phyloP scores from a whole-genome alignment of 2,113 vertebrate genomes.

The Mionectes macconnelli region DNA sequence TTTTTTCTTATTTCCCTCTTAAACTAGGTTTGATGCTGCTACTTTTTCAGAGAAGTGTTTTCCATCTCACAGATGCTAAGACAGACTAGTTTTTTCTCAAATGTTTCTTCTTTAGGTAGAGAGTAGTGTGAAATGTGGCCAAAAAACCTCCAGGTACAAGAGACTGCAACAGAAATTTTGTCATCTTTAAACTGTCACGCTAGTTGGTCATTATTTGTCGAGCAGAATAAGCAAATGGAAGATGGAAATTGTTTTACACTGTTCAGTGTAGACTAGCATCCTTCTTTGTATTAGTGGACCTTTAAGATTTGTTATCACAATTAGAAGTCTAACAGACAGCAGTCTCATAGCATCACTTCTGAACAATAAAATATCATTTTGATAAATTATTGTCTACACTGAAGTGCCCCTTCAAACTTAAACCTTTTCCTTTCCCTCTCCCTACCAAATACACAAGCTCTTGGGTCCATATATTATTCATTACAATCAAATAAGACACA shows the following conservation, averaged over 20 bases:
- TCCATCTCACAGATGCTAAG: neutral
- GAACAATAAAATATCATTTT: slow-evolving; percentile 71
- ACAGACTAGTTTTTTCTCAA: neutral
- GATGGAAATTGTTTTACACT: neutral
- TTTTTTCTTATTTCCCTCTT: neutral
- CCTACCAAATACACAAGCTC: slow-evolving; percentile 57
- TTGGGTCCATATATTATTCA: slow-evolving; percentile 95
- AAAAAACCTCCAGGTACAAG: neutral
- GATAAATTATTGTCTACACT: slow-evolving; percentile 73
- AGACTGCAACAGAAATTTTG: neutral
- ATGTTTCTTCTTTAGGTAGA: neutral
- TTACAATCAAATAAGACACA: slow-evolving; percentile 97
- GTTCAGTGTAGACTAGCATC: neutral
- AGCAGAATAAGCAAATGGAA: slow-evolving; percentile 7
- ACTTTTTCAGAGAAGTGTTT: neutral
- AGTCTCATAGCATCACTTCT: slow-evolving; percentile 65
- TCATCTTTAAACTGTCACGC: neutral
- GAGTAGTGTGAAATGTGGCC: neutral
- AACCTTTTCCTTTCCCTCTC: slow-evolving; percentile 66
- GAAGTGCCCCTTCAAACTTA: slow-evolving; percentile 78
- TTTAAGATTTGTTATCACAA: slow-evolving; percentile 55
- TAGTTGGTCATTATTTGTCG: neutral
- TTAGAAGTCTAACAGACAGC: slow-evolving; percentile 54
- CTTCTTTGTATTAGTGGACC: neutral
- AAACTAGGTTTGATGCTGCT: neutral